Evolutionary conservation across 2,888 invertebrate species (phyloP), one percentile per base, ranked within the genome.

Genomic region (Digitonthophagus gazella): DNA sequence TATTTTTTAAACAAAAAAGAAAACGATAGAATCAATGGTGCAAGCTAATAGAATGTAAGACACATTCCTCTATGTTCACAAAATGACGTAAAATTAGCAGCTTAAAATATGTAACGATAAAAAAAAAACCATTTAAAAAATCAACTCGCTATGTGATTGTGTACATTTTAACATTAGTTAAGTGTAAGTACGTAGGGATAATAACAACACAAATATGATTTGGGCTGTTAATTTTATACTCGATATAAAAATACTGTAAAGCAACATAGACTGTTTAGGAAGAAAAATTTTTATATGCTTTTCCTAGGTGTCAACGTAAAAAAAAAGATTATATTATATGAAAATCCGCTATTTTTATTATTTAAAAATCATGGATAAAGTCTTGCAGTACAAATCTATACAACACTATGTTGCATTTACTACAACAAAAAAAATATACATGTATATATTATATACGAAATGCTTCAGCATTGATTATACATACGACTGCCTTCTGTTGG

Each of bases 1-100:
- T 70, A 69, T 71, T 63, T 69, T 69, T 65, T 16, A 69, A n/a
- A 71, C 71, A 64, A 68, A 64, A 70, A 65, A 61, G 61, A 69
- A 69, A 64, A 70, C 65, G 64, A 74, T 79, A 79, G 81, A 81
- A 80, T 80, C 81, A 78, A 81, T 80, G 81, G 81, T 81, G 81
- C 81, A 80, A 80, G 77, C 75, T 76, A 76, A 72, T 75, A 72
- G 74, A 66, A 63, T 67, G 71, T 76, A 77, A 78, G 76, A 77
- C 75, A 79, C 79, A 79, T 79, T 79, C 79, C 78, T 78, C 76
- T 75, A 76, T 78, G 75, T 78, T 74, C 76, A 74, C 76, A 72
- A 72, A 64, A 72, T 68, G 71, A 72, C 16, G 64, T 67, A 66
- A 65, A 68, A 70, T 68, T 65, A 66, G 65, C 56, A 68, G 64